Percentiles rank a stretch among this genome's conserved stretches.
phyloP scores from a whole-genome alignment of 2,113 vertebrate species.

The Sceloporus tristichus region DNA sequence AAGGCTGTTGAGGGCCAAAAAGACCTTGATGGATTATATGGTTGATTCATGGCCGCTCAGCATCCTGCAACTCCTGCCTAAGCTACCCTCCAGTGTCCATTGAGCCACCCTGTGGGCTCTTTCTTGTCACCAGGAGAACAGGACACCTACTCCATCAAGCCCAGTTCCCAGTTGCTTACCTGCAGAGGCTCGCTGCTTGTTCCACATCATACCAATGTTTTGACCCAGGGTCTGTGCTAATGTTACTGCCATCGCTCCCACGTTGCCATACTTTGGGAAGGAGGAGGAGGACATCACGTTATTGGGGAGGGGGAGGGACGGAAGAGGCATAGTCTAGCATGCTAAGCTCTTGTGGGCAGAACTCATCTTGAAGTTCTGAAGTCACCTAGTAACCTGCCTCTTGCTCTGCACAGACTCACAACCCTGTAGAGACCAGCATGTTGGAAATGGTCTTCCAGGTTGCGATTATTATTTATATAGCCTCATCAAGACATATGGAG shows the following conservation, averaged over 20 bases:
- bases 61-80: no score
- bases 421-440: neutral
- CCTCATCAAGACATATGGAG: no score
- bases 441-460: neutral
- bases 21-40: neutral
- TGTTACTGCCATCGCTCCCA: conserved; percentile 89
- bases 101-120: neutral
- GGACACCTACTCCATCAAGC: fast-evolving
- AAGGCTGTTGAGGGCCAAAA: neutral
- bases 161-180: conserved; percentile 67
- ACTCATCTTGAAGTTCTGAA: neutral
- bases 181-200: conserved; percentile 87
- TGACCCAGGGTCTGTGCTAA: conserved; percentile 95
- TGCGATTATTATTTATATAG: neutral
- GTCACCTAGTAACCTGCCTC: no score
- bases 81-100: neutral
- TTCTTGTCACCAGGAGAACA: neutral
- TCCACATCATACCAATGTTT: conserved; percentile 98
- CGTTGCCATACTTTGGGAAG: conserved; percentile 85
- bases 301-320: neutral
- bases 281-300: conserved; percentile 11
- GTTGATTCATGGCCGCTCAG: neutral
- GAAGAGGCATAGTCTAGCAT: neutral
- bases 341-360: neutral
- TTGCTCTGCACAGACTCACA: neutral